Conservation (phyloP, 2,797 vertebrate genomes). For the Hypotaenidia okinawae region DNA sequence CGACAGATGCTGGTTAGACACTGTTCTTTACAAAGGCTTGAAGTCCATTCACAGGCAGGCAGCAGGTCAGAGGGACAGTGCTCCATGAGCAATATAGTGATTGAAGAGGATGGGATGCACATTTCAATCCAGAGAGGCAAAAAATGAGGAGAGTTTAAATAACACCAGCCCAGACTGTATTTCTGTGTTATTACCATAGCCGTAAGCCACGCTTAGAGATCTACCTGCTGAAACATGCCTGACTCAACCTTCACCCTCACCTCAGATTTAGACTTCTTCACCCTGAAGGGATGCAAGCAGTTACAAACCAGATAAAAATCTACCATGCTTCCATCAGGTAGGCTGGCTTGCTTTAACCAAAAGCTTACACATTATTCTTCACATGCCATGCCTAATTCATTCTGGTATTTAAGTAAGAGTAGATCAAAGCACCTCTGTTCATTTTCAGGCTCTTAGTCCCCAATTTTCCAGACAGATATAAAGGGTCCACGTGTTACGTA, state of each 20-base stretch:
- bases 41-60: background rate
- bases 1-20: background rate
- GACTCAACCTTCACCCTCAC: background rate
- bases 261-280: background rate
- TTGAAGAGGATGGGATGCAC: background rate
- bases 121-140: background rate
- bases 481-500: background rate
- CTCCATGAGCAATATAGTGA: background rate
- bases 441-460: background rate
- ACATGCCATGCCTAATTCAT: rapidly evolving
- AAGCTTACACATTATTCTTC: background rate
- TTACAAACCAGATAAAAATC: background rate
- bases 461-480: background rate
- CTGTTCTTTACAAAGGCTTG: background rate
- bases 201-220: background rate
- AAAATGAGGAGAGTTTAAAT: background rate
- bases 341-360: background rate
- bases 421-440: background rate
- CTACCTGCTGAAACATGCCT: background rate
- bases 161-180: background rate
- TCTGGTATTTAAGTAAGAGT: background rate
- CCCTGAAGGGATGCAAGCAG: background rate
- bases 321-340: background rate
- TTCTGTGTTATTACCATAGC: background rate
- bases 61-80: background rate